A percentile compares a stretch with the other conserved stretches of the same genome.
phyloP scores from a whole-genome alignment of 2,888 invertebrate genomes.

The Syrista parreyssii region DNA sequence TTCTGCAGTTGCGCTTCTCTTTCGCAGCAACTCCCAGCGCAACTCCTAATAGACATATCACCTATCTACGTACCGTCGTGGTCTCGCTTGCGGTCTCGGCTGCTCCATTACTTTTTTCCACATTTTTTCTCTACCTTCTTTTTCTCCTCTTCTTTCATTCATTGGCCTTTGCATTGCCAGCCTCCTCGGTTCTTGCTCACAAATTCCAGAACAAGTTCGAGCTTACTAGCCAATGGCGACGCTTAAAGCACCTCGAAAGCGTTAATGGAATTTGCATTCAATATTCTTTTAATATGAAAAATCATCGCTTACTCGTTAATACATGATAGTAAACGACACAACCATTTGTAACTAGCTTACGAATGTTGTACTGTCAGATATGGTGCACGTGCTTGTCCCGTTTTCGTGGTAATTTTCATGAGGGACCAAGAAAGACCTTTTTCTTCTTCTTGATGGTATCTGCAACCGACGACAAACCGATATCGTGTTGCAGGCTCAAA shows the following conservation, averaged over 20 bases:
- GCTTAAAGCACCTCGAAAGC: no score
- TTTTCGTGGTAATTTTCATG: neutral
- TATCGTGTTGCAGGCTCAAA: constrained; percentile 24
- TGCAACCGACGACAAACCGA: constrained; percentile 17
- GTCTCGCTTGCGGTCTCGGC: constrained; percentile 18
- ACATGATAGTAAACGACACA: no score
- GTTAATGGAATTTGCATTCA: no score
- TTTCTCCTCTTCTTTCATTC: constrained; percentile 8
- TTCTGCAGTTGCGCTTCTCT: no score
- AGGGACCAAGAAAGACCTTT: constrained; percentile 2
- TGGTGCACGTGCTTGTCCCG: constrained; percentile 11
- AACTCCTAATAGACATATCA: constrained; percentile 25
- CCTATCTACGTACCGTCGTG: constrained; percentile 13
- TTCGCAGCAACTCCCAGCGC: constrained; percentile 9
- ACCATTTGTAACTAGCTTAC: no score
- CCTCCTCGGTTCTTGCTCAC: neutral
- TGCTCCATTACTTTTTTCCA: constrained; percentile 1
- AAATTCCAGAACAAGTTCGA: no score
- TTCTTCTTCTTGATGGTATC: constrained; percentile 16
- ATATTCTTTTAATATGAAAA: no score
- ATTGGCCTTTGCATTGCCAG: neutral
- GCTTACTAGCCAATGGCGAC: no score
- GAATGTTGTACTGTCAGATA: no score
- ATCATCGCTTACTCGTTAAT: no score
- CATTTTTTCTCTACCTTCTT: constrained; percentile 11